Evolutionary conservation across 2,888 invertebrate species (phyloP).

Genomic region (Chymomyza caudatula): DNA sequence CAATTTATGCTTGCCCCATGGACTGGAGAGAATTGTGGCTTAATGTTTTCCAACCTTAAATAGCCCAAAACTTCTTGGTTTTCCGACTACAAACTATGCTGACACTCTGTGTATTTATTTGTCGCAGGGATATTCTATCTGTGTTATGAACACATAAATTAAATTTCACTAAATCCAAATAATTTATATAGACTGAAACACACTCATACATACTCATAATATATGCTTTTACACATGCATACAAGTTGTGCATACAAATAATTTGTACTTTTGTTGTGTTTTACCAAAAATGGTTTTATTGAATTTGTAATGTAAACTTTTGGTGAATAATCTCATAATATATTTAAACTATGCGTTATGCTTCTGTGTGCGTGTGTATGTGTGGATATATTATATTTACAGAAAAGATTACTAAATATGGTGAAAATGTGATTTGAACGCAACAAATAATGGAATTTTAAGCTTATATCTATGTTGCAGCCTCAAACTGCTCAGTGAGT

Average conservation of each 20-base stretch:
- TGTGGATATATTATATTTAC: too few species aligned
- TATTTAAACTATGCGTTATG: neutral
- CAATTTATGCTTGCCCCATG: constrained; percentile 1
- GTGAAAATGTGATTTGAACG: too few species aligned
- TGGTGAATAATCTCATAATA: constrained; percentile 41
- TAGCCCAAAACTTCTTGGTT: neutral
- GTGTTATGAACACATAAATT: constrained; percentile 46
- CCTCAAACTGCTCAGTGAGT: too few species aligned
- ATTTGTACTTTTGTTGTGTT: constrained; percentile 12
- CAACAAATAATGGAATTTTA: too few species aligned
- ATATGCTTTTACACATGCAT: too few species aligned
- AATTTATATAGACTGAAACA: constrained; percentile 46
- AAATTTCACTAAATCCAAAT: constrained; percentile 44
- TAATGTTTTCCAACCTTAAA: neutral
- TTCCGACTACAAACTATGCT: too few species aligned
- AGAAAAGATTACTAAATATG: too few species aligned
- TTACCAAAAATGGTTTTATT: constrained; percentile 44
- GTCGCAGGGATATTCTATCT: neutral
- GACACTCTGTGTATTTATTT: neutral
- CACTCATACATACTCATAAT: constrained; percentile 16
- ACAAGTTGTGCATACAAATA: constrained; percentile 30
- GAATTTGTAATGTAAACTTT: constrained; percentile 26
- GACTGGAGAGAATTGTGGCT: neutral
- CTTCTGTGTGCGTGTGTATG: neutral
- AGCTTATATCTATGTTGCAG: too few species aligned